Percentiles rank a stretch among this genome's conserved stretches.
Conservation (phyloP, 2,888 invertebrate species). For the Nematopogon swammerdamellus region DNA sequence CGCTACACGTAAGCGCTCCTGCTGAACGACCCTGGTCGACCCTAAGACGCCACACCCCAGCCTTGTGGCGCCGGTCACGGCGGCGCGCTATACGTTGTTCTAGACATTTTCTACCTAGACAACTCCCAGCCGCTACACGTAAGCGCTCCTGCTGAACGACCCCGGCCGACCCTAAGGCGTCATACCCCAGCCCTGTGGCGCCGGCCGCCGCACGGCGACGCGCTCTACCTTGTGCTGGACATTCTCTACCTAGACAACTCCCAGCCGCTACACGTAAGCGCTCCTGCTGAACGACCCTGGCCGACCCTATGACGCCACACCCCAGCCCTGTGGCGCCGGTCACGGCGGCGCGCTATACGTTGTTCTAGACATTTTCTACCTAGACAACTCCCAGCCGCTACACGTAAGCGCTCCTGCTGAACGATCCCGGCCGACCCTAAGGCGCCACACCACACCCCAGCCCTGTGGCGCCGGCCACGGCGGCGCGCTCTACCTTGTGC, state of each 20-base stretch:
- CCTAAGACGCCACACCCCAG: constrained; percentile 34
- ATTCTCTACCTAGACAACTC: no score
- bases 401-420: constrained; percentile 29
- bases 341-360: constrained; percentile 60
- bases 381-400: constrained; percentile 51
- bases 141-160: constrained; percentile 20
- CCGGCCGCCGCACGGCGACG: no score
- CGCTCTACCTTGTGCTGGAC: no score
- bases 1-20: constrained; percentile 32
- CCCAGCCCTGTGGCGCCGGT: constrained; percentile 32
- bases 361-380: no score
- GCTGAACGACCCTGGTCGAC: no score
- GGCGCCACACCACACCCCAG: no score
- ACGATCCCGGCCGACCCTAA: constrained; percentile 12
- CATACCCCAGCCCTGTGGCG: background rate
- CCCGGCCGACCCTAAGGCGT: no score
- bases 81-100: constrained; percentile 64
- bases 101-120: constrained; percentile 68
- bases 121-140: constrained; percentile 44
- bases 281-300: background rate
- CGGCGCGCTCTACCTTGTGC: constrained; percentile 44
- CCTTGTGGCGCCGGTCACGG: constrained; percentile 36
- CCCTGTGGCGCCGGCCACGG: no score
- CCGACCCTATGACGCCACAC: constrained; percentile 40
- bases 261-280: no score